These are phyloP conservation scores for Acanthopagrus latus DNA, from an alignment of 2,797 vertebrate species.

Conservation along the genomic window DNA sequence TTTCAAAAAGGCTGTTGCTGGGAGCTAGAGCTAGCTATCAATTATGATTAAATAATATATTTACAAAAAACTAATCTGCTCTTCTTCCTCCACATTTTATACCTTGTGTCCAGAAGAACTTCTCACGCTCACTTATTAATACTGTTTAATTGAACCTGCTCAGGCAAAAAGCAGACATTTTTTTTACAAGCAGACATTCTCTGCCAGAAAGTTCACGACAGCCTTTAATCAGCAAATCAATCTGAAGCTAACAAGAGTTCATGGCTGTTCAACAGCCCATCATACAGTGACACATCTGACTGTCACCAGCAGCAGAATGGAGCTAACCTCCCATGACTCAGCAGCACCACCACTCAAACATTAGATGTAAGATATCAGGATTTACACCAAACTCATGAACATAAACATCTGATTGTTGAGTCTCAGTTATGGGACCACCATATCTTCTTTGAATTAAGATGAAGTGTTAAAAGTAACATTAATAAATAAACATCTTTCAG, in stretches of 20 bases:
- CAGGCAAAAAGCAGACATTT: neutral
- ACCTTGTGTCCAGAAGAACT: neutral
- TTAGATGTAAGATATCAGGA: neutral
- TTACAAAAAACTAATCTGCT: neutral
- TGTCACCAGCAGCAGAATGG: neutral
- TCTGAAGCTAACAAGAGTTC: conserved; percentile 8
- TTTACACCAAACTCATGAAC: neutral
- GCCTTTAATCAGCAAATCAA: neutral
- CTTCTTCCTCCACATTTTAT: neutral
- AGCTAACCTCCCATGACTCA: neutral
- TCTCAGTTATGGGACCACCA: neutral
- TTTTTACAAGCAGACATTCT: neutral
- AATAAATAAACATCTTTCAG: neutral
- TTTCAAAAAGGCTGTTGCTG: neutral
- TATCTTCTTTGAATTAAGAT: neutral
- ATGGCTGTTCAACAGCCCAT: neutral
- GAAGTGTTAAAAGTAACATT: neutral
- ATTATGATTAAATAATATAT: neutral
- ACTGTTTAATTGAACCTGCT: neutral
- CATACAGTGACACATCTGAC: neutral
- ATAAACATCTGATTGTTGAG: neutral
- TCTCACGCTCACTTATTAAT: neutral
- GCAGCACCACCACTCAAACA: neutral
- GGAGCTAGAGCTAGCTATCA: neutral
- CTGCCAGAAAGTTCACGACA: neutral